Evolutionary conservation across 2,888 invertebrate species (phyloP).

Genomic region (Poecilus cupreus): DNA sequence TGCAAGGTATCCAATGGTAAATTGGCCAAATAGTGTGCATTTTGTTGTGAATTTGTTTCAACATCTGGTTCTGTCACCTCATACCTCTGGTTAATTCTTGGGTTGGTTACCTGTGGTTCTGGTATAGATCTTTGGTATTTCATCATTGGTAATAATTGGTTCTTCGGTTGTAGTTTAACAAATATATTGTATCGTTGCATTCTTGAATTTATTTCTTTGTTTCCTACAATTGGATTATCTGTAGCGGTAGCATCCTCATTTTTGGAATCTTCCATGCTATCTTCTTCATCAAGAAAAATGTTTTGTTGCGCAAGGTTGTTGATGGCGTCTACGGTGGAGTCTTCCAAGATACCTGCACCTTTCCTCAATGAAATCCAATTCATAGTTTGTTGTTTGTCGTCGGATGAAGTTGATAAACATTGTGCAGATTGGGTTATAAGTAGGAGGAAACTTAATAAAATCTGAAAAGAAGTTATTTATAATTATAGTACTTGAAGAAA

Average conservation of each 20-base stretch:
- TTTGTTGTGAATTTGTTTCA: neutral
- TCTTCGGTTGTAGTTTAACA: neutral
- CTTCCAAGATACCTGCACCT: constrained; percentile 6
- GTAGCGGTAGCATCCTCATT: neutral
- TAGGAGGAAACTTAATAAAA: neutral
- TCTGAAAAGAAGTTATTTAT: neutral
- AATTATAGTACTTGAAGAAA: neutral
- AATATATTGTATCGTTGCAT: neutral
- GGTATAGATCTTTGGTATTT: neutral
- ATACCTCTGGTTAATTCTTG: neutral
- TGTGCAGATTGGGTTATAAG: neutral
- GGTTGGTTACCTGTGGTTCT: neutral
- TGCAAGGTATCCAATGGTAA: no score
- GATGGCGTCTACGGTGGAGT: neutral
- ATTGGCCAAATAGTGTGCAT: no score
- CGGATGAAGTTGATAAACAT: neutral
- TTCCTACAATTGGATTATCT: neutral
- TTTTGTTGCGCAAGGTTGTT: constrained; percentile 2
- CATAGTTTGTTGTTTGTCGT: neutral
- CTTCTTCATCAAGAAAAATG: neutral
- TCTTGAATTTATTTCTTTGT: neutral
- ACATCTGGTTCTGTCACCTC: neutral
- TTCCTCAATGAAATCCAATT: neutral
- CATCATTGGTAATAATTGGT: neutral
- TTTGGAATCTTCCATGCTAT: neutral